Evolutionary conservation across 2,113 vertebrate genomes (phyloP).

Genomic region (Ellobius talpinus): DNA sequence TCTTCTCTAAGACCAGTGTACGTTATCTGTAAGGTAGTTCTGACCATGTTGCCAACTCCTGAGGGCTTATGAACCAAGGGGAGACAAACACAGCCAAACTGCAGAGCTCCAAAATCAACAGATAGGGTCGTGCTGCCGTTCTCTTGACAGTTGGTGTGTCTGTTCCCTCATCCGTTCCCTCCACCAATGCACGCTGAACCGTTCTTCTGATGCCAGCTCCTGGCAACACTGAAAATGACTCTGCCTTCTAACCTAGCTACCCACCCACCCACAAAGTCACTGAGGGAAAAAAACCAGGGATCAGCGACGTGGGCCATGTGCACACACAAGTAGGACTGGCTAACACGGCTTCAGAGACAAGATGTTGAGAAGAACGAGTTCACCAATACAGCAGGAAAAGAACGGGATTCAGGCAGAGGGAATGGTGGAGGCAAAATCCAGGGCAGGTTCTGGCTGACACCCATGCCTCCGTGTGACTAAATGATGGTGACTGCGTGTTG

Average conservation of each 20-base stretch:
- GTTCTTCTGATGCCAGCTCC: neutral
- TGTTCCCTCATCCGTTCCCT: neutral
- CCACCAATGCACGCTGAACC: neutral
- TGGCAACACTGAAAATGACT: neutral
- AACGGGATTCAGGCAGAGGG: neutral
- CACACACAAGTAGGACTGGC: no score
- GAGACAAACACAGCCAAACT: neutral
- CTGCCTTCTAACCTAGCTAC: neutral
- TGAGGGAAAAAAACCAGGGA: neutral
- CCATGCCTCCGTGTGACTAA: rapidly evolving
- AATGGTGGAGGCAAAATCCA: neutral
- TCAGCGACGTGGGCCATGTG: neutral
- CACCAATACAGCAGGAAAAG: neutral
- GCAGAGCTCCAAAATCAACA: neutral
- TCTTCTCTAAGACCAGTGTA: neutral
- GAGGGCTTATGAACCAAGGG: neutral
- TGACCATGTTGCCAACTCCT: neutral
- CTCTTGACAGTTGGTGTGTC: neutral
- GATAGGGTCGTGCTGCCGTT: neutral
- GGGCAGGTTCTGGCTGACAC: neutral
- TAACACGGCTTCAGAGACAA: neutral
- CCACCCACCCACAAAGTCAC: neutral
- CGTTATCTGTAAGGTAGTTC: neutral
- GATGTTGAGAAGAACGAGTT: neutral
- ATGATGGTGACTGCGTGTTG: rapidly evolving